Evolutionary conservation across 2,113 vertebrate genomes (phyloP).

Genomic region (Garra rufa): DNA sequence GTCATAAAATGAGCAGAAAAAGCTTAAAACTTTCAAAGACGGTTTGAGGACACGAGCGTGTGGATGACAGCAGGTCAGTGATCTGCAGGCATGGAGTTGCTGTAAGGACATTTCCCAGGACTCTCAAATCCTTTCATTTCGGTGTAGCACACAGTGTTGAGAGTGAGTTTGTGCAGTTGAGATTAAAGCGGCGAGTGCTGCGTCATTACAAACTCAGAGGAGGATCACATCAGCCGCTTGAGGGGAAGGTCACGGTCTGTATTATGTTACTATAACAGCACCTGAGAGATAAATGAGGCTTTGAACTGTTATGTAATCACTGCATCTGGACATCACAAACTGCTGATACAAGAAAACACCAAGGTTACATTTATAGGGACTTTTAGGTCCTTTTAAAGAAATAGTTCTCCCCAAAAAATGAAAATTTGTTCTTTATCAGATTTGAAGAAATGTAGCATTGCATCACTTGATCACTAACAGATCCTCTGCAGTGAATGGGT

Average conservation of each 20-base stretch:
- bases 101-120: neutral
- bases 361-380: neutral
- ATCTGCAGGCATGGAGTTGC: neutral
- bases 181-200: neutral
- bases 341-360: neutral
- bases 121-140: slow-evolving; percentile 15
- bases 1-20: neutral
- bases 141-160: neutral
- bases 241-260: neutral
- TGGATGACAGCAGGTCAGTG: slow-evolving; percentile 1
- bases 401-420: neutral
- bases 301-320: neutral
- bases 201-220: neutral
- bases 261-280: neutral
- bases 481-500: no score
- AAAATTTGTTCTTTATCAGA: neutral
- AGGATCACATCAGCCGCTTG: neutral
- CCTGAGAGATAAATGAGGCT: slow-evolving; percentile 9
- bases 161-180: neutral
- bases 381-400: neutral
- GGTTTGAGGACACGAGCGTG: neutral
- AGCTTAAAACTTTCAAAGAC: neutral
- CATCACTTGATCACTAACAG: no score
- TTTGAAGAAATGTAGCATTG: neutral
- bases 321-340: slow-evolving; percentile 4